These are phyloP conservation scores for Hydrozoanthus tunicans DNA, from an alignment of 64 coral and sea anemone genomes.

Conservation along the genomic window DNA sequence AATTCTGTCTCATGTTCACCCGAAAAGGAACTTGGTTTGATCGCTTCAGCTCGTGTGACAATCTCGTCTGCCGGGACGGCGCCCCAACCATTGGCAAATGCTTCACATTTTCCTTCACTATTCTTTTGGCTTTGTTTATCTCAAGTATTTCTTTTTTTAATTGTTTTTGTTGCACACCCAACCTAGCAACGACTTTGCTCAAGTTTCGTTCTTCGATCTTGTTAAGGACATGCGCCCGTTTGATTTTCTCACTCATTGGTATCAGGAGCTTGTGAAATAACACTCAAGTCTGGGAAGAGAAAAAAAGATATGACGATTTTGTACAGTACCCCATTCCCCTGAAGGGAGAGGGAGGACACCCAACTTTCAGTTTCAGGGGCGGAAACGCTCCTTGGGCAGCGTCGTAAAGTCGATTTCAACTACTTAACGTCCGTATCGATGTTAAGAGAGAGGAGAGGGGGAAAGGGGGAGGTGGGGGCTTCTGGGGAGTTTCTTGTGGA, in stretches of 20 bases:
- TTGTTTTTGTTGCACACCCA: conserved; percentile 13
- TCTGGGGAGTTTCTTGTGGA: too few species aligned
- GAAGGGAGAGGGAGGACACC: too few species aligned
- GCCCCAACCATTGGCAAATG: background rate
- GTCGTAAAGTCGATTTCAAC: too few species aligned
- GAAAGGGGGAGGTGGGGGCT: too few species aligned
- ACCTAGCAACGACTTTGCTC: background rate
- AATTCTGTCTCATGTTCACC: background rate
- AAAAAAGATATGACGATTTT: too few species aligned
- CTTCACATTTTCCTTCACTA: conserved; percentile 10
- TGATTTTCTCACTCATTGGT: background rate
- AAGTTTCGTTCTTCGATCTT: conserved; percentile 28
- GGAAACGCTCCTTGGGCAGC: too few species aligned
- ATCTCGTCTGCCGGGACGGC: background rate
- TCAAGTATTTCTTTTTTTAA: background rate
- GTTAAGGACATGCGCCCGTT: conserved; percentile 16
- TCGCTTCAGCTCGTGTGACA: background rate
- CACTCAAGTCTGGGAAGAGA: too few species aligned
- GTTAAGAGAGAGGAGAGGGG: too few species aligned
- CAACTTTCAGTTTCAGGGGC: too few species aligned
- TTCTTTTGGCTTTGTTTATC: background rate
- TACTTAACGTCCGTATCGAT: too few species aligned
- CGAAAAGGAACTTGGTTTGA: background rate
- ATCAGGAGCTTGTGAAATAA: too few species aligned
- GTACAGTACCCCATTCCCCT: too few species aligned